These are phyloP conservation scores for Loripinus fragilis DNA, from an alignment of 2,888 invertebrate species.

Conservation along the genomic window DNA sequence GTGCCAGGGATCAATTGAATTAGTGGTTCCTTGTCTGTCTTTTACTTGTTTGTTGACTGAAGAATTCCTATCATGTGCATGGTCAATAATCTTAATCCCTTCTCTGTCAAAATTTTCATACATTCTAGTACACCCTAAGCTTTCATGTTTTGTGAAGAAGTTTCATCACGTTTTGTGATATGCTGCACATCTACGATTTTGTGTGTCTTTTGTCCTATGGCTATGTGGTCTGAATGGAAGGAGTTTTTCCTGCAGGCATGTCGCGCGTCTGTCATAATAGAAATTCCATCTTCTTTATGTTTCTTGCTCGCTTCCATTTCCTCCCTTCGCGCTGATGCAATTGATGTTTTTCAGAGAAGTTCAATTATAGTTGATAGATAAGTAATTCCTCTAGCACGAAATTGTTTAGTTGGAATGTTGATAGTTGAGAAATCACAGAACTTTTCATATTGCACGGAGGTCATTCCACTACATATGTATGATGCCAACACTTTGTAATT, in stretches of 20 bases:
- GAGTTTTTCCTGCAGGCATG: conserved; percentile 23
- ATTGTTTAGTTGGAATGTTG: conserved; percentile 6
- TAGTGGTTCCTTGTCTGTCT: background rate
- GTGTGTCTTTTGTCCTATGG: conserved; percentile 4
- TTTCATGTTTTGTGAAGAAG: no score
- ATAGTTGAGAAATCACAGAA: conserved; percentile 17
- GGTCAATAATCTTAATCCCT: no score
- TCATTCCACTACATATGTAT: conserved; percentile 25
- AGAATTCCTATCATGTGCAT: no score
- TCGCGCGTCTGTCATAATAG: conserved; percentile 32
- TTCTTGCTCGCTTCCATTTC: background rate
- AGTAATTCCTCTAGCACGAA: background rate
- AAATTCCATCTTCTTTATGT: conserved; percentile 11
- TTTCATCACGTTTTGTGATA: no score
- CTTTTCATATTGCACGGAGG: conserved; percentile 23
- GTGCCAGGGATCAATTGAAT: conserved; percentile 13
- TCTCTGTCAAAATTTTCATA: no score
- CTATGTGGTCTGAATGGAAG: conserved; percentile 15
- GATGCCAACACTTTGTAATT: conserved; percentile 12
- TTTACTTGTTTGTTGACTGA: no score
- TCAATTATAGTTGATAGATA: conserved; percentile 15
- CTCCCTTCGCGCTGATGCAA: background rate
- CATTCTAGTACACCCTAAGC: no score
- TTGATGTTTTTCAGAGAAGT: background rate
- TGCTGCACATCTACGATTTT: conserved; percentile 1